Conservation (phyloP, 2,113 vertebrate species). For the Heptranchias perlo region DNA sequence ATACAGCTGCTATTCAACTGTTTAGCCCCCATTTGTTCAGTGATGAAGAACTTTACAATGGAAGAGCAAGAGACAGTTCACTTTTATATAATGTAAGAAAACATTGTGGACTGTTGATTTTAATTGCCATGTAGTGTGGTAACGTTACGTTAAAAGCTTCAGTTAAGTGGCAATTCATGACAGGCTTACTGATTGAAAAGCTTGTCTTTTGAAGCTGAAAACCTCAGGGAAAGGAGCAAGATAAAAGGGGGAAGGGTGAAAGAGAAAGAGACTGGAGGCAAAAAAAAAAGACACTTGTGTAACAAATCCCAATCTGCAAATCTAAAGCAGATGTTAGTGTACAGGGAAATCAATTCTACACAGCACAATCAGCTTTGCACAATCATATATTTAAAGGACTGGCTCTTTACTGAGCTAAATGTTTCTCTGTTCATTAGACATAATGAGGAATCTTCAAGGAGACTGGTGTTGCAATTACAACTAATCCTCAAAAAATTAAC, state of each 20-base stretch:
- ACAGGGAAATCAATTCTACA: conserved; percentile 56
- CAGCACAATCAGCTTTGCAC: conserved; percentile 56
- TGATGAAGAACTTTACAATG: conserved; percentile 35
- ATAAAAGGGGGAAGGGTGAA: conserved; percentile 47
- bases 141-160: conserved; percentile 73
- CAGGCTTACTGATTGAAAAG: conserved; percentile 73
- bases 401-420: conserved; percentile 59
- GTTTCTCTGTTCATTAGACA: conserved; percentile 63
- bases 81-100: conserved; percentile 37
- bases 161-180: conserved; percentile 83
- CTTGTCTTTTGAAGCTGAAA: conserved; percentile 61
- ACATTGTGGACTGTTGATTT: conserved; percentile 60
- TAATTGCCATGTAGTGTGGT: conserved; percentile 86
- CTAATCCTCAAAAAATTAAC: conserved; percentile 85
- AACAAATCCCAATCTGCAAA: conserved; percentile 55
- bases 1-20: conserved; percentile 36
- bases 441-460: conserved; percentile 73
- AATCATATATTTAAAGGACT: conserved; percentile 58
- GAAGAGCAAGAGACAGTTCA: conserved; percentile 37
- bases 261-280: conserved; percentile 28
- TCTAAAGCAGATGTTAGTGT: conserved; percentile 54
- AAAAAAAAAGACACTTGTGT: conserved; percentile 45
- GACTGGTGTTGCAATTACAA: conserved; percentile 87
- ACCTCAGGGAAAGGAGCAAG: conserved; percentile 42
- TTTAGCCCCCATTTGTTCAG: conserved; percentile 29